These are phyloP conservation scores for Albula glossodonta DNA, from an alignment of 2,113 vertebrate species.

Conservation along the genomic window DNA sequence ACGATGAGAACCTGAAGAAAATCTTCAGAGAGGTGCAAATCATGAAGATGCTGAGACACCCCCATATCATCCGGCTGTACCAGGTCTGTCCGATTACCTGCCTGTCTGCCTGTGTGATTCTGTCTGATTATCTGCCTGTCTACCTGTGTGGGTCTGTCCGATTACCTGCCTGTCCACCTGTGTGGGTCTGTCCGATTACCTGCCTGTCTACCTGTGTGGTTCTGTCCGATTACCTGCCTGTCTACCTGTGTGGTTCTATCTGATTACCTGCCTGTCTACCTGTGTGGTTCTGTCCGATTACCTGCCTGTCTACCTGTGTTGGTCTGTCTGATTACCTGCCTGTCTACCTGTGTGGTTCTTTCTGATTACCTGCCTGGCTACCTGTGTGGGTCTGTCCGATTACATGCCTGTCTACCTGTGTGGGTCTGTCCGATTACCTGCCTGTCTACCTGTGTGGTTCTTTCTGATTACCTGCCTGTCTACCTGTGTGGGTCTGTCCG, in stretches of 20 bases:
- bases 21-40: constrained; percentile 98
- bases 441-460: neutral
- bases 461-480: neutral
- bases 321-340: neutral
- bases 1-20: constrained; percentile 98
- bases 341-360: neutral
- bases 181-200: neutral
- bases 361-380: neutral
- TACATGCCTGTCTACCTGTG: neutral
- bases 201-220: neutral
- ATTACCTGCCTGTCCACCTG: neutral
- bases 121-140: no score
- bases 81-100: constrained; percentile 73
- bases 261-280: neutral
- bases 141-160: no score
- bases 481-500: neutral
- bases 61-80: constrained; percentile 95
- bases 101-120: neutral
- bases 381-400: neutral
- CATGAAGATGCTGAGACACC: constrained; percentile 98
- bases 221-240: neutral
- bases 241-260: neutral
- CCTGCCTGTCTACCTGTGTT: neutral
- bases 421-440: neutral
- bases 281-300: neutral